Base-by-base conservation (phyloP, 2,888 invertebrate species). In the Chrysomela aeneicollis region DNA sequence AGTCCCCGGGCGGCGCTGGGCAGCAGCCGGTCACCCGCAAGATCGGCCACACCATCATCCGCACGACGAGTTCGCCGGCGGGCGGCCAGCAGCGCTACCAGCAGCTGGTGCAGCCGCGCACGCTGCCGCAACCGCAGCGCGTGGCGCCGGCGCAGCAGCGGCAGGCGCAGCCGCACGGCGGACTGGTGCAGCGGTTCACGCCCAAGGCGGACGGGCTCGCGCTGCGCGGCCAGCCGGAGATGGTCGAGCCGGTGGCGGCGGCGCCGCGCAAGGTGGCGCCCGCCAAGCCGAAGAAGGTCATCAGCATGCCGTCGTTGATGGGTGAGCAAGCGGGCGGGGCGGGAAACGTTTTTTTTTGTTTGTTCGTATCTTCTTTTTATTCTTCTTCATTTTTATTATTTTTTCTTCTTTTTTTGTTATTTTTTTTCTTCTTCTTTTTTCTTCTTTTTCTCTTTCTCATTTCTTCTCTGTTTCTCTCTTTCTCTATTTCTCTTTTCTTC, bases 271-370 rank as follows among this genome's bases (percentile, higher is more conserved):
- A 62, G n/a, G 55, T 61, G 5, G 22, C 50, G 1, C 66, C 66
- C 10, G 32, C 63, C 15, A 71, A 73, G 53, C 71, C 77, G 52
- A 76, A 75, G 63, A 66, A 74, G 1, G 76, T 80, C 9, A 81
- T 81, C 22, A 81, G 73, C 61, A 81, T 81, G 81, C 81, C 81
- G 1, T 76, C 79, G 21, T 64, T 81, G 57, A 72, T 73, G 46
- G 73, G 73, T 64, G 74, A 74, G 64, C 60, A 1, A 12, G 35
- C 10, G n/a, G 22, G 9, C n/a, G n/a, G n/a, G n/a, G n/a, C n/a
- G n/a, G n/a, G n/a, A n/a, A n/a, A n/a, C n/a, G n/a, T n/a, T 59
- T 60, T 53, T 52, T 22, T 32, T 17, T 50, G 26, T n/a, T n/a
- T n/a, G n/a, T n/a, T n/a, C n/a, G n/a, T n/a, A n/a, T n/a, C n/a